These are phyloP conservation scores for Meloidogyne floridensis DNA, from an alignment of 1,140 invertebrate genomes.

Conservation along the genomic window DNA sequence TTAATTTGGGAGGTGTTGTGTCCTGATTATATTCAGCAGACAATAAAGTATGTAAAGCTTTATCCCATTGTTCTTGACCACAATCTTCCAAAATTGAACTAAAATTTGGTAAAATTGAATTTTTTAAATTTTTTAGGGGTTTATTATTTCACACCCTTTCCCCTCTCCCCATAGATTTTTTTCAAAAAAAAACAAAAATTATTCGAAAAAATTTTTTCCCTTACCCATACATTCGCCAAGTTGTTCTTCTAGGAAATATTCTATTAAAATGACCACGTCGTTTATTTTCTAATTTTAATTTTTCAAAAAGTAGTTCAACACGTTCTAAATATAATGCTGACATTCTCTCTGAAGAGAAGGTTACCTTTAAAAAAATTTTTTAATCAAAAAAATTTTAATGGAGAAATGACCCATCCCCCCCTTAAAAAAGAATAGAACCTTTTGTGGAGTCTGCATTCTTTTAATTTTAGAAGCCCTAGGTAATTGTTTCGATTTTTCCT, in stretches of 20 bases:
- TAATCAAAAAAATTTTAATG: no score
- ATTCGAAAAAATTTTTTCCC: no score
- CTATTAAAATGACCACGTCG: constrained; percentile 84
- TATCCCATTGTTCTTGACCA: constrained; percentile 52
- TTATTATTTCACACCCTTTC: no score
- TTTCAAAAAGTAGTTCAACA: constrained; percentile 73
- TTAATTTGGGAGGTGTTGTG: constrained; percentile 19
- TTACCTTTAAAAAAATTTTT: constrained; percentile 19
- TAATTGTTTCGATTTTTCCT: not conserved
- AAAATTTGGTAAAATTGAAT: constrained; percentile 26
- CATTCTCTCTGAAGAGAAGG: constrained; percentile 26
- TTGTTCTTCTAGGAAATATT: constrained; percentile 85
- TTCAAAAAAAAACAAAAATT: not conserved
- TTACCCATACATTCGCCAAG: constrained; percentile 47
- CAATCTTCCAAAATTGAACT: constrained; percentile 52
- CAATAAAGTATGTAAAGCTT: constrained; percentile 34
- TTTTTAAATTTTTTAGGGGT: not conserved
- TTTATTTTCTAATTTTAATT: constrained; percentile 78
- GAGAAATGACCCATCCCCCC: no score
- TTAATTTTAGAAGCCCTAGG: not conserved
- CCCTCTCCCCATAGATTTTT: no score
- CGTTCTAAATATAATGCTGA: constrained; percentile 37
- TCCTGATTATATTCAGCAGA: not conserved
- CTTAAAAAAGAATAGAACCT: not conserved
- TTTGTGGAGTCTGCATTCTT: not conserved